Base-by-base conservation (phyloP, 2,113 vertebrate genomes). In the Aspidoscelis tigris region DNA sequence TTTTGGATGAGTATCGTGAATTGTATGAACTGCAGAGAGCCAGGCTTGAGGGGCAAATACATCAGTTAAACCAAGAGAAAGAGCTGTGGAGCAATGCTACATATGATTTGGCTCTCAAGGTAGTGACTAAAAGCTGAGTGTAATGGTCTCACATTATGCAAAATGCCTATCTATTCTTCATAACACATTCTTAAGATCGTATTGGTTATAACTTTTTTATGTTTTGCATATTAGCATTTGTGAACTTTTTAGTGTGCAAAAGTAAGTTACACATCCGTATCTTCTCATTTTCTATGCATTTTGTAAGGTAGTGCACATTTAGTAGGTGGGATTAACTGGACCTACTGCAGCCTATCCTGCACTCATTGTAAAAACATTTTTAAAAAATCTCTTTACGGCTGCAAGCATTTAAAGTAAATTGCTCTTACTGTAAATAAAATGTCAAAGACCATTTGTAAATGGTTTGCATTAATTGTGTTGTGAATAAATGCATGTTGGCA, bases 1-100 rank as follows among this genome's bases (percentile, higher is more conserved):
- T 98, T 89, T 93, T 97, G 75, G 96, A 96, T 90, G 95, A 97
- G 84, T 98, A 97, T 89, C 96, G 96, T 39, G 92, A 97, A 12
- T 93, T 98, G 47, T 97, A 98, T 7, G 95, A 97, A 87, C 76
- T 97, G 79, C 97, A 97, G 85, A 95, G 97, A 91, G 82, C 78
- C 76, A 93, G 96, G n/a, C 95, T 97, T 73, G 96, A 98, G 89
- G 88, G 84, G 20, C 96, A 97, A 85, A 89, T 98, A 90, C 91
- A 88, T 26, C 87, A 94, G 22, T 88, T 97, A 87, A 95, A 95
- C 0, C 77, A 91, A 50, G 97, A 99, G 78, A 96, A 94, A 88
- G 97, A 97, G 76, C 66, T 93, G 65, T 99, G 98, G 98, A 97
- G 90, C 74, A 90, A 93, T 80, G 90, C 95, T 61, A 95, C 95